phyloP scores from a whole-genome alignment of 2,113 vertebrate genomes.

The Chionis minor region DNA sequence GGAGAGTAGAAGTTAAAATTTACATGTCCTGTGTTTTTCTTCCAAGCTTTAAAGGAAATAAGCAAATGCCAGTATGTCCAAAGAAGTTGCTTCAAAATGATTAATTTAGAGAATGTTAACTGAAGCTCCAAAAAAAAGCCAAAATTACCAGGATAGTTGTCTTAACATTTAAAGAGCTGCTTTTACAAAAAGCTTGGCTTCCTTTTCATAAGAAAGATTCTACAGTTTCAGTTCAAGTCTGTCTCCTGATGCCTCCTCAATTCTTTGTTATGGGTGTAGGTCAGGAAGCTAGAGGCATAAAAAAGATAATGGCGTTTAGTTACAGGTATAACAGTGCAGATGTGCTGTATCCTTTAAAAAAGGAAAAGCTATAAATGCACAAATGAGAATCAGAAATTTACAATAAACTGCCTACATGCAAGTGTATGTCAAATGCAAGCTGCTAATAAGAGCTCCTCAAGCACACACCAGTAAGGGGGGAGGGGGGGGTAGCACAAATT shows the following conservation, averaged over 20 bases:
- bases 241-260: not conserved
- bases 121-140: not conserved
- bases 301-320: not conserved
- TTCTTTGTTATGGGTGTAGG: not conserved
- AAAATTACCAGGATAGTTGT: not conserved
- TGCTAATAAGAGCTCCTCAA: not conserved
- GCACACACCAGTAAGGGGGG: not conserved
- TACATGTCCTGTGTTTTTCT: not conserved
- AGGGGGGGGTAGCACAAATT: not conserved
- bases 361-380: not conserved
- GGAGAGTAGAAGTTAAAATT: conserved; percentile 13
- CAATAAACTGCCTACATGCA: not conserved
- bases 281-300: not conserved
- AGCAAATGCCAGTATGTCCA: not conserved
- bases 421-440: not conserved
- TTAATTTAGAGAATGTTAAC: not conserved
- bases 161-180: not conserved
- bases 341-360: not conserved
- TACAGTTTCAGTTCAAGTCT: not conserved
- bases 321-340: not conserved
- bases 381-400: not conserved
- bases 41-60: not conserved
- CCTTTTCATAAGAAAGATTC: not conserved
- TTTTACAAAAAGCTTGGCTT: not conserved
- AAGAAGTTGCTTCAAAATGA: not conserved